Conservation (phyloP, 37 sponge, comb jelly and placozoan genomes). For the Hexactinellida sp. region DNA sequence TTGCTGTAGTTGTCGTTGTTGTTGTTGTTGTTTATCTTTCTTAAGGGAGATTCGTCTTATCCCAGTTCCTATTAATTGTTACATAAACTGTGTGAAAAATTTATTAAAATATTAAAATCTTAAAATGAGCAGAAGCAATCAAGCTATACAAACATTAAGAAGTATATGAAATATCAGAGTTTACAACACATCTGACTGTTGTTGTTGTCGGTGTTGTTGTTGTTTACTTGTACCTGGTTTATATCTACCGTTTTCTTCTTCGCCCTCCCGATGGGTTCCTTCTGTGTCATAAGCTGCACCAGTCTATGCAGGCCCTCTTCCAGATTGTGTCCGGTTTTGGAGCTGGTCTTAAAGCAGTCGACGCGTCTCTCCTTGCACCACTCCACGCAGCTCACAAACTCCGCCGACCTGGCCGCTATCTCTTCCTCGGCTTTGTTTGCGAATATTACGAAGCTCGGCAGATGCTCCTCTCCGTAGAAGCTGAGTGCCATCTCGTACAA, state of each 20-base stretch:
- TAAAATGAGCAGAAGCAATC: too few relatives aligned
- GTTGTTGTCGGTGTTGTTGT: too few relatives aligned
- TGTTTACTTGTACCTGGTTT: neutral
- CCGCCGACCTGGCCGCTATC: neutral
- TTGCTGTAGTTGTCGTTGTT: too few relatives aligned
- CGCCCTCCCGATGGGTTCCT: neutral
- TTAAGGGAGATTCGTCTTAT: too few relatives aligned
- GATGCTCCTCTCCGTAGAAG: neutral
- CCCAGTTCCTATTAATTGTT: too few relatives aligned
- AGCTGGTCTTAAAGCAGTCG: neutral
- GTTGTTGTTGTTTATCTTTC: too few relatives aligned
- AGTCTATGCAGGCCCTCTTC: neutral
- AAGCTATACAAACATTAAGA: too few relatives aligned
- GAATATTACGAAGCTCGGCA: neutral
- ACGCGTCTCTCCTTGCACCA: neutral
- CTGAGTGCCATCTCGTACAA: neutral
- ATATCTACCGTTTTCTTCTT: neutral
- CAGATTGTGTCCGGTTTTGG: neutral
- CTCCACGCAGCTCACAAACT: neutral
- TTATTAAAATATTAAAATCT: too few relatives aligned
- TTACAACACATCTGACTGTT: too few relatives aligned
- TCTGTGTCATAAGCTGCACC: neutral
- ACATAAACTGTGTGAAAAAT: too few relatives aligned
- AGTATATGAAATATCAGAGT: too few relatives aligned
- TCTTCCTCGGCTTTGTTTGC: slow-evolving; percentile 1